Evolutionary conservation across 2,888 invertebrate genomes (phyloP).

Genomic region (Axea sp.): DNA sequence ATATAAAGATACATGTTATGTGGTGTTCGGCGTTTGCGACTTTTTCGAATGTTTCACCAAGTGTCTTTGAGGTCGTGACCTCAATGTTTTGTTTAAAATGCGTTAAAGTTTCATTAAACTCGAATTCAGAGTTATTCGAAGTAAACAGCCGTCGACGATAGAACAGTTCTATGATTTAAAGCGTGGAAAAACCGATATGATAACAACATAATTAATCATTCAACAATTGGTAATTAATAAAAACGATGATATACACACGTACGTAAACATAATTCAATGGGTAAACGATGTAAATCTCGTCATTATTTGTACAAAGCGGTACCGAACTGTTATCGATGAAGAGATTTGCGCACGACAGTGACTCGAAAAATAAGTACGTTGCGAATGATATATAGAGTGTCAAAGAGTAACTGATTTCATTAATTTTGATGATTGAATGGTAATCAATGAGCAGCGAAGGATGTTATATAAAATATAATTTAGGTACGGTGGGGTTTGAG

Average conservation of each 20-base stretch:
- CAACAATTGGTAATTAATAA: conserved; percentile 41
- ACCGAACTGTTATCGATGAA: conserved; percentile 63
- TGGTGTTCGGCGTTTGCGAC: conserved; percentile 29
- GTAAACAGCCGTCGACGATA: conserved; percentile 36
- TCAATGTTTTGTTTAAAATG: conserved; percentile 33
- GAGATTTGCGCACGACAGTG: conserved; percentile 54
- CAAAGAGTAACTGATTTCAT: conserved; percentile 55
- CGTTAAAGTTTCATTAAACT: conserved; percentile 21
- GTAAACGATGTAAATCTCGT: conserved; percentile 63
- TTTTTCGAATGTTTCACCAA: conserved; percentile 53
- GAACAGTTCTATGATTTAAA: conserved; percentile 18
- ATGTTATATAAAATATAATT: conserved; percentile 79
- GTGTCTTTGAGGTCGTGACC: conserved; percentile 53
- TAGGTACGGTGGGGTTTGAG: conserved; percentile 76
- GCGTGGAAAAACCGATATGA: conserved; percentile 13
- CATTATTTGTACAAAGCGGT: conserved; percentile 72
- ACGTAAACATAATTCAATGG: conserved; percentile 37
- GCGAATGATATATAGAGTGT: conserved; percentile 53
- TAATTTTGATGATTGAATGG: conserved; percentile 68
- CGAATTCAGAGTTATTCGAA: conserved; percentile 21
- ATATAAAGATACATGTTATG: conserved; percentile 11
- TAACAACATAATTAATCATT: conserved; percentile 36
- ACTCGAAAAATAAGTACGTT: conserved; percentile 51
- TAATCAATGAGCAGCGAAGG: conserved; percentile 75
- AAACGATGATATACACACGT: conserved; percentile 42